These are phyloP conservation scores for Tridacna crocea DNA, from an alignment of 2,888 invertebrate genomes.

Conservation along the genomic window DNA sequence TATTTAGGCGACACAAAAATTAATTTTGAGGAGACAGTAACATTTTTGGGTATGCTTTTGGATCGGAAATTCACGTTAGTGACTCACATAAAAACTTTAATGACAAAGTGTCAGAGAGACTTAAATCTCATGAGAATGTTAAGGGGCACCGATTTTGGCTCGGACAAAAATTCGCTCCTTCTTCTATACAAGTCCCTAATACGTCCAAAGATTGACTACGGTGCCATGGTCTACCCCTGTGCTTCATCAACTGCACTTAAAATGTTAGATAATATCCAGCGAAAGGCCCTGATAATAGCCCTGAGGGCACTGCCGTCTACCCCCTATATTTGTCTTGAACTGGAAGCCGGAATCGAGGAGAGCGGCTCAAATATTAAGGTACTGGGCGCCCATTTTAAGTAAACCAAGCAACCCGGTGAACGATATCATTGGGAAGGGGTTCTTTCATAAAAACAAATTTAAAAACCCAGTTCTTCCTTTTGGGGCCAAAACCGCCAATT, in stretches of 20 bases:
- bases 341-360: constrained; percentile 16
- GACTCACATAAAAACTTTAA: neutral
- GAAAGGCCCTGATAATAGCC: too few relatives aligned
- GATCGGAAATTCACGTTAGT: neutral
- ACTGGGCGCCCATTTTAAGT: constrained; percentile 5
- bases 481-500: too few relatives aligned
- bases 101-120: constrained; percentile 8
- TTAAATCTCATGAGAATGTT: constrained; percentile 29
- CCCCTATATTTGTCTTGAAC: neutral
- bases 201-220: constrained; percentile 24
- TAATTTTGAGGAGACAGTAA: constrained; percentile 16
- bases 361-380: constrained; percentile 8
- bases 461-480: too few relatives aligned
- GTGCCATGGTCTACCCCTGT: constrained; percentile 7
- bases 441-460: too few relatives aligned
- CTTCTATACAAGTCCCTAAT: constrained; percentile 24
- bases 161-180: constrained; percentile 9
- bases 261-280: too few relatives aligned
- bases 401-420: constrained; percentile 10
- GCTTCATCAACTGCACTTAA: neutral
- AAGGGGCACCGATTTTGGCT: constrained; percentile 17
- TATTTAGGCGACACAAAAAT: too few relatives aligned
- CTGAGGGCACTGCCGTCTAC: constrained; percentile 10
- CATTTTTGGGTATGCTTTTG: constrained; percentile 23
- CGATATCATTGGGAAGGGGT: too few relatives aligned